Conservation (phyloP, 2,797 vertebrate genomes). For the Epinephelus malabaricus region DNA sequence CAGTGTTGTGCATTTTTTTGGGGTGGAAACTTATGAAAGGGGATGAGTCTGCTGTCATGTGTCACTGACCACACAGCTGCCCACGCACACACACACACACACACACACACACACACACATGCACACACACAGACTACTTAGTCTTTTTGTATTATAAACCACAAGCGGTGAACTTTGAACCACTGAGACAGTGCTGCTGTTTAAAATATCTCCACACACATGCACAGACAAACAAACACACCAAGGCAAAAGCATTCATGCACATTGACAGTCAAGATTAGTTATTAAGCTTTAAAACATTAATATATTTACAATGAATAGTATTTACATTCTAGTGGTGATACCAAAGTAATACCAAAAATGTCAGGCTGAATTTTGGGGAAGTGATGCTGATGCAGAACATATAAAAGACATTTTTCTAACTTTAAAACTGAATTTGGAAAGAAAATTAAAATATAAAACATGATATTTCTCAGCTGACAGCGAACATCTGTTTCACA, state of each 20-base stretch:
- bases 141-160: conserved; percentile 18
- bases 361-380: no score
- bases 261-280: not conserved
- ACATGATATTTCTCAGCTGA: not conserved
- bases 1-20: conserved; percentile 20
- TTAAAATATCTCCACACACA: conserved; percentile 16
- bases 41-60: conserved; percentile 62
- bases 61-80: conserved; percentile 51
- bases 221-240: conserved; percentile 10
- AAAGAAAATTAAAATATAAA: not conserved
- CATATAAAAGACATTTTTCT: not conserved
- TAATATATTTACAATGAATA: not conserved
- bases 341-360: not conserved
- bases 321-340: not conserved
- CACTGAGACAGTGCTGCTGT: conserved; percentile 6
- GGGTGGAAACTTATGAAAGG: conserved; percentile 39
- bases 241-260: not conserved
- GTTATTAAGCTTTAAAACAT: not conserved
- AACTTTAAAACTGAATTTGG: not conserved
- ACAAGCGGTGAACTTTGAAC: conserved; percentile 6
- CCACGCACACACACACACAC: not conserved
- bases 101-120: conserved; percentile 4
- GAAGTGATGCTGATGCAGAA: not conserved
- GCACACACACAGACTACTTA: not conserved
- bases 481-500: conserved; percentile 6